phyloP scores from a whole-genome alignment of 2,797 vertebrate species.

The Etheostoma nigrum region DNA sequence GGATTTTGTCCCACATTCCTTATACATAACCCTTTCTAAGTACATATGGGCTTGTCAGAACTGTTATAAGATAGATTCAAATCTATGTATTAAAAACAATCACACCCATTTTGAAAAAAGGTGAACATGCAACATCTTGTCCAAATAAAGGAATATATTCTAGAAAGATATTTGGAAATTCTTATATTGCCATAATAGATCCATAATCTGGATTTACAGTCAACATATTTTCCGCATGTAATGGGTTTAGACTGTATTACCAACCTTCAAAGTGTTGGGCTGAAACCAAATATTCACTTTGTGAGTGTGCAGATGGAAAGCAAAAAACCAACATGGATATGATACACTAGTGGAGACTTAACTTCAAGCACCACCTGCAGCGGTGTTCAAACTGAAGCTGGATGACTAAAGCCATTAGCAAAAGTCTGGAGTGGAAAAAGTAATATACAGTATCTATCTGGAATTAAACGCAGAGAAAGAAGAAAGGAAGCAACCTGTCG shows the following conservation, averaged over 20 bases:
- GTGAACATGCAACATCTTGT: not conserved
- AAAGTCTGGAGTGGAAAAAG: slow-evolving; percentile 12
- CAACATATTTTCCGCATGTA: slow-evolving; percentile 37
- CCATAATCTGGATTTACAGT: slow-evolving; percentile 24
- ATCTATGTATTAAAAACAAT: too few relatives aligned
- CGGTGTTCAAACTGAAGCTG: slow-evolving; percentile 36
- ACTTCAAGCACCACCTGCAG: slow-evolving; percentile 52
- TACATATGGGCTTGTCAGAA: not conserved
- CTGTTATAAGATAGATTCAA: not conserved
- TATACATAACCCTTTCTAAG: not conserved
- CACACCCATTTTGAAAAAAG: too few relatives aligned
- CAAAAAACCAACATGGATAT: slow-evolving; percentile 37
- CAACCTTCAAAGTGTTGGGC: slow-evolving; percentile 16
- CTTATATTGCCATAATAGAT: not conserved
- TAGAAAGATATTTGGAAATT: not conserved
- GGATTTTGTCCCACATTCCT: not conserved
- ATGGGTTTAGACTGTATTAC: slow-evolving; percentile 38
- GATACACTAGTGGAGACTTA: slow-evolving; percentile 23
- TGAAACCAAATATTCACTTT: slow-evolving; percentile 30
- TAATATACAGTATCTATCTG: slow-evolving; percentile 8
- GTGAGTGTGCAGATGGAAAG: slow-evolving; percentile 32
- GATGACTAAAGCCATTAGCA: slow-evolving; percentile 12
- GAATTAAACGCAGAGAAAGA: not conserved
- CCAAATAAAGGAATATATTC: not conserved
- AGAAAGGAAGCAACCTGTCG: slow-evolving; percentile 17